Evolutionary conservation across 1,140 invertebrate genomes (phyloP), one percentile per base, ranked within the genome.

Genomic region (Panagrolaimus sp.): DNA sequence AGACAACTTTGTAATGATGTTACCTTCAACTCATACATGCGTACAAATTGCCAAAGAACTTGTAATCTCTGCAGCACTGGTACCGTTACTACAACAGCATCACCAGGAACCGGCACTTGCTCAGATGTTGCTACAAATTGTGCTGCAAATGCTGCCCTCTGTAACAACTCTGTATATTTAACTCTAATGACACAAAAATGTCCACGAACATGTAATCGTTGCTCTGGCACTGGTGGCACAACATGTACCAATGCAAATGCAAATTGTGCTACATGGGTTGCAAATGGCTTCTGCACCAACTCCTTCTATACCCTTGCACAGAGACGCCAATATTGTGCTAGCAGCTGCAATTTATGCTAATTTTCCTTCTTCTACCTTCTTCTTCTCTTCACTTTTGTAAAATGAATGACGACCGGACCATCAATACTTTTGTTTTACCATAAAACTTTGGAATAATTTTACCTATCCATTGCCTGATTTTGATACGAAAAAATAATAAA

Each of bases 231-330:
- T 38, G 31, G 31, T 38, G 31, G 31, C 2, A 38, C 2, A 4
- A 48, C 47, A 14, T 48, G 47, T 23, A 48, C 47, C 1, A 9
- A 48, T 48, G 2, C 47, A 14, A 48, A 48, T 48, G 14, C 47
- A 48, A 48, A 9, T 9, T 48, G 47, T 48, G 47, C 47, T 48
- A n/a, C 47, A 23, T 48, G 47, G 47, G 47, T 48, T 14, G 47
- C 47, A n/a, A 48, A 48, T 48, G 47, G 47, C 9, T 48, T 48
- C 7, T 38, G 31, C 31, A 38, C 2, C 7, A 38, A 38, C 31
- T 38, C 31, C 7, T 38, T 38, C 31, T 48, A 48, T 9, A 48
- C 47, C 14, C 2, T 3, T 14, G 47, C 2, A 2, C 47, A 48
- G 9, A 48, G 9, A 23, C 14, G 14, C 5, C 47, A 48, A 48